A percentile compares a stretch with the other conserved stretches of the same genome.
Evolutionary conservation across 2,888 invertebrate species (phyloP).

Genomic region (Dermolepida albohirtum): DNA sequence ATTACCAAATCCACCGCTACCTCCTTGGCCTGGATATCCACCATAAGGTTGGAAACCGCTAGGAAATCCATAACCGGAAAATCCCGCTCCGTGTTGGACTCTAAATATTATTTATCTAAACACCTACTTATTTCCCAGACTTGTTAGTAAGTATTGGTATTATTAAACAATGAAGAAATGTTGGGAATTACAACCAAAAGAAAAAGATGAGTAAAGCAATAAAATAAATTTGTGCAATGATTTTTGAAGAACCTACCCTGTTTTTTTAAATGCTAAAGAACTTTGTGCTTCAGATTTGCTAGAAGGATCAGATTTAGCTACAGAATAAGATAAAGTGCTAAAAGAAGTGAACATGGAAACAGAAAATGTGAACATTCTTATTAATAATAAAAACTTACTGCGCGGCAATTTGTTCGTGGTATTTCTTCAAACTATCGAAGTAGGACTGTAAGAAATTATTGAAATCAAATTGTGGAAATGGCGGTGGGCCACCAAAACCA

Average conservation of each 20-base stretch:
- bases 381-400: constrained; percentile 52
- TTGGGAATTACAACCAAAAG: neutral
- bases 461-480: constrained; percentile 49
- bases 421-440: constrained; percentile 54
- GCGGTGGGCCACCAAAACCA: constrained; percentile 38
- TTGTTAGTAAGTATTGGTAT: too few species aligned
- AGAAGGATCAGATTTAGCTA: constrained; percentile 52
- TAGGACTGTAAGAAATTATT: constrained; percentile 50
- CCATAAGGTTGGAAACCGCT: constrained; percentile 44
- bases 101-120: constrained; percentile 3
- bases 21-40: constrained; percentile 42
- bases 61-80: constrained; percentile 44
- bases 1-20: constrained; percentile 35
- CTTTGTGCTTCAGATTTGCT: constrained; percentile 54
- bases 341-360: constrained; percentile 43
- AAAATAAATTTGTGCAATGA: neutral
- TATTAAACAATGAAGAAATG: neutral
- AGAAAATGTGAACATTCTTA: constrained; percentile 14
- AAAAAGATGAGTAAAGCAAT: neutral
- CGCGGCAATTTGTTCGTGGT: constrained; percentile 55
- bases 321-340: constrained; percentile 55
- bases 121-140: neutral
- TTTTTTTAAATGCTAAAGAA: constrained; percentile 51
- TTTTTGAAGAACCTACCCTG: constrained; percentile 45
- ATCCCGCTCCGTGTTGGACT: constrained; percentile 38